These are phyloP conservation scores for Zelostemma sp. DNA, from an alignment of 1,140 invertebrate genomes.

Conservation along the genomic window DNA sequence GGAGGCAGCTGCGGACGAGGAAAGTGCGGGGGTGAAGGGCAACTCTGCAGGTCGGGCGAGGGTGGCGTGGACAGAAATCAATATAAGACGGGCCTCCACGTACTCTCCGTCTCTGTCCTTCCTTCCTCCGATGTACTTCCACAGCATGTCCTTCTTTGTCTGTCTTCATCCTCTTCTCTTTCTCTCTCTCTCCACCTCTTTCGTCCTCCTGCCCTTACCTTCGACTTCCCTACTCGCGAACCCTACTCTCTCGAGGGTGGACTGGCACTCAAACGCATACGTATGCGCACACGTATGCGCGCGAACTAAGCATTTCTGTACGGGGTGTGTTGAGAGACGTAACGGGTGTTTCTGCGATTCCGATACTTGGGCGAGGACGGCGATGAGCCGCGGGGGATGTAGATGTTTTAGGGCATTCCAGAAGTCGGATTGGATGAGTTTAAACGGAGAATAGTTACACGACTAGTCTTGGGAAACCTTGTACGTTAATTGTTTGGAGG, in stretches of 20 bases:
- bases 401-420: constrained; percentile 14
- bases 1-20: constrained; percentile 40
- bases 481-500: constrained; percentile 26
- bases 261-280: constrained; percentile 59
- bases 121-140: constrained; percentile 6
- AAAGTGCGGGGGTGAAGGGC: constrained; percentile 21
- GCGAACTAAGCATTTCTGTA: constrained; percentile 67
- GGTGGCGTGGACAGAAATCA: constrained; percentile 69
- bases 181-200: constrained; percentile 26
- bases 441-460: too few species aligned
- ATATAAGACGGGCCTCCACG: constrained; percentile 69
- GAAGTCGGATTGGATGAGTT: too few species aligned
- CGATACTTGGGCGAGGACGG: constrained; percentile 17
- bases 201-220: constrained; percentile 40
- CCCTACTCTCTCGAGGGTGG: constrained; percentile 62
- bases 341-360: constrained; percentile 58
- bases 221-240: constrained; percentile 31
- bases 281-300: constrained; percentile 48
- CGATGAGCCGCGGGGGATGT: constrained; percentile 14
- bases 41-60: constrained; percentile 45
- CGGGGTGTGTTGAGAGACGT: constrained; percentile 64
- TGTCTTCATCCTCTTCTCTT: constrained; percentile 8
- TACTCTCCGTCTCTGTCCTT: constrained; percentile 39
- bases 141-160: constrained; percentile 14
- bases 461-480: too few species aligned